Base-by-base conservation (phyloP, 1,140 invertebrate species). In the Heliconius melpomene region DNA sequence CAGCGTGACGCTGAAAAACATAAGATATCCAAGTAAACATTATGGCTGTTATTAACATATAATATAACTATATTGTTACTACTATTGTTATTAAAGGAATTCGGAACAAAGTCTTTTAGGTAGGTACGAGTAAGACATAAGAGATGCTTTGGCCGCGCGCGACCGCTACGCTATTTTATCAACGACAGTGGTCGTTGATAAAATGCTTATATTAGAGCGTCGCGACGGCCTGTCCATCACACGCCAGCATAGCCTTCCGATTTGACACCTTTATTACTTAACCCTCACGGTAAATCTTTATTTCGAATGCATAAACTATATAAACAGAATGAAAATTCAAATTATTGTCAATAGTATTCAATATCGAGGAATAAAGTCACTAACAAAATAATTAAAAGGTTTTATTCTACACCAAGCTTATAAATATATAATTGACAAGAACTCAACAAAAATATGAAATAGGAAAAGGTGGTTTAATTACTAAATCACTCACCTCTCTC, bases 161-260 rank as follows among this genome's bases (percentile, higher is more conserved):
- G 83, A 82, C 84, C 82, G 79, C 83, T 85, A 86, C 32, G 32
- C 32, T 36, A 36, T 36, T 36, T 32, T 32, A 32, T 32, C 29
- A 32, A 7, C 32, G 5, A 82, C 87, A 87, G 84, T 79, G 83
- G 85, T 85, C 89, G 87, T 88, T 91, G 92, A 93, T 92, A 92
- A 91, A 94, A 91, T 89, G 89, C 82, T 86, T 89, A 93, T 93
- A 94, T 92, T 91, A 93, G 88, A 88, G 82, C 83, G 85, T 86
- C 84, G 87, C 86, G 85, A 85, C 87, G 85, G 85, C 72, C 83
- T 83, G 85, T 90, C 86, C 86, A 89, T 93, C 91, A 93, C 86
- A 26, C 77, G 79, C 72, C 79, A 77, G 20, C 13, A 6, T 18
- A 18, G 60, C 29, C 13, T 16, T 66, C 26, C 9, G 23, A 26